Base-by-base conservation (phyloP, 2,888 invertebrate species). In the Apamea epomidion region DNA sequence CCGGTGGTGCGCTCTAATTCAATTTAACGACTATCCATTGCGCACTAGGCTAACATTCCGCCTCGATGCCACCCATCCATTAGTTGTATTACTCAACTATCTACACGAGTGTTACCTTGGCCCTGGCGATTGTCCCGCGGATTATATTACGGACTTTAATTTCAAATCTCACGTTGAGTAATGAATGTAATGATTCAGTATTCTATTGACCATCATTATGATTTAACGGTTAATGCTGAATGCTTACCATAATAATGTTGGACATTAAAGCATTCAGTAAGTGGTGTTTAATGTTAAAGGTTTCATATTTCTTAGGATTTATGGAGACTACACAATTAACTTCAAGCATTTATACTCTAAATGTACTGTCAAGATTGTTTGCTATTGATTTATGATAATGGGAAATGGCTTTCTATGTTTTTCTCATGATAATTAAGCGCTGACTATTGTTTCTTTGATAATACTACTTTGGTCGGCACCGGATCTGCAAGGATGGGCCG, bases 21-120 rank as follows among this genome's bases (percentile, higher is more conserved):
- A 95, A 95, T 96, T 96, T 95, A 95, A 96, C 94, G 95, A 96
- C 95, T 95, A 94, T 93, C 94, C 93, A 95, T 91, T 93, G 94
- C 94, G 92, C 94, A 93, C 93, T 88, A 86, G 91, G 90, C 91
- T 92, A 90, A 90, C 93, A 92, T 92, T 93, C 92, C 90, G 90
- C 91, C 91, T 86, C 84, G 90, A 91, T 93, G 93, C 93, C 93
- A 92, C 92, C 91, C 89, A 91, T 87, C 83, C 68, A 86, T 87
- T 87, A 86, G 68, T 74, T 86, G 87, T 87, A 91, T 95, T 94
- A 93, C 93, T 90, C 92, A 91, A 93, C 92, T 89, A 85, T 88
- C 89, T 91, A 91, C 91, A 91, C 90, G 89, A 91, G 89, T 74
- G 85, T 87, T 88, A 87, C 90, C 91, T 92, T 92, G 92, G 87